Conservation (phyloP, 2,888 invertebrate species). For the Liopterus haemorrhoidalis region DNA sequence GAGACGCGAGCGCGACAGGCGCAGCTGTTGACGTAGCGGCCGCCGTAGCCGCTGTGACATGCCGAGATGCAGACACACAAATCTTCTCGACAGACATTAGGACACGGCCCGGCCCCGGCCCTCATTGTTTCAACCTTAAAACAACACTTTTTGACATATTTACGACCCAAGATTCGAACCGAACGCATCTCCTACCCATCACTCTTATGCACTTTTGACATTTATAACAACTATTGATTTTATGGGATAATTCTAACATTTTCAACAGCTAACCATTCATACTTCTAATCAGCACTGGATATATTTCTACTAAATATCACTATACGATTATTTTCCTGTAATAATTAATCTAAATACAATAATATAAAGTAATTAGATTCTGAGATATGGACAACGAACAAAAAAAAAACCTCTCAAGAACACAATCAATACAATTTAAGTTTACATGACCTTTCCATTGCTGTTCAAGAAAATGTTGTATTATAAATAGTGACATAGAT, state of each 20-base stretch:
- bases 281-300: no score
- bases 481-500: no score
- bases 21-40: not conserved
- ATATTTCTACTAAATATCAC: no score
- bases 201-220: constrained; percentile 37
- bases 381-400: no score
- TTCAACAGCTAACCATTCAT: no score
- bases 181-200: constrained; percentile 5
- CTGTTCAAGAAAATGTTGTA: no score
- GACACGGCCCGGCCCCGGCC: constrained; percentile 18
- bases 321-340: no score
- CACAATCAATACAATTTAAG: no score
- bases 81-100: constrained; percentile 37
- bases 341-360: no score
- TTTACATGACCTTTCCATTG: no score
- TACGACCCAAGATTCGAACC: constrained; percentile 38
- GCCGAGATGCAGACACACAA: constrained; percentile 44
- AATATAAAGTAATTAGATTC: no score
- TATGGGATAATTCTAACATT: not conserved
- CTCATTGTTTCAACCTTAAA: constrained; percentile 47
- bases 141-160: constrained; percentile 47
- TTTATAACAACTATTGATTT: constrained; percentile 27
- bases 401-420: no score
- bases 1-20: not conserved
- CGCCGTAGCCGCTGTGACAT: constrained; percentile 40